A percentile compares a stretch with the other conserved stretches of the same genome.
These are phyloP conservation scores for Holotrichia oblita DNA, from an alignment of 1,140 invertebrate species.

Conservation along the genomic window DNA sequence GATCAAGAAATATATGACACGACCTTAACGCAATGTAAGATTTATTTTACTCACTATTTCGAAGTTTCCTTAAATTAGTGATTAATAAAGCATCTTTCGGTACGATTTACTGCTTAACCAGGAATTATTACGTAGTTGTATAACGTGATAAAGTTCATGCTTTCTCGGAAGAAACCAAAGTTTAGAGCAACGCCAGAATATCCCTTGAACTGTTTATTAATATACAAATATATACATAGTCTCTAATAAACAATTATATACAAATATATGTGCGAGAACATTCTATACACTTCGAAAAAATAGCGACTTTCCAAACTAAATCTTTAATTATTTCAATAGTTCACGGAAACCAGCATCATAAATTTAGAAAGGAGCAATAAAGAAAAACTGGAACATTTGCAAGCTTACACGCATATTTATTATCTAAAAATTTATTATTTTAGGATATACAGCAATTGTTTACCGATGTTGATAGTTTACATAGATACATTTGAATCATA, in stretches of 20 bases:
- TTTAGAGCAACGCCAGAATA: not conserved
- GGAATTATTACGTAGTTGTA: not conserved
- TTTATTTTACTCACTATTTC: not conserved
- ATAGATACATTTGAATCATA: slow-evolving; percentile 7
- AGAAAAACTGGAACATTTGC: not conserved
- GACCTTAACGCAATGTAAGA: not conserved
- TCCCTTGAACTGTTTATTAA: not conserved
- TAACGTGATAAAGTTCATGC: not conserved
- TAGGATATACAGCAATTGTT: not conserved
- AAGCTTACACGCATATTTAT: not conserved
- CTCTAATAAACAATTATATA: not conserved
- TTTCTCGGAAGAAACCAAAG: not conserved
- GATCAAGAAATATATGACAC: not conserved
- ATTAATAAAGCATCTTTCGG: not conserved
- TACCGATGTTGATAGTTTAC: slow-evolving; percentile 17
- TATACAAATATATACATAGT: not conserved
- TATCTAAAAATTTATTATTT: slow-evolving; percentile 14
- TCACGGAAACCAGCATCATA: not conserved
- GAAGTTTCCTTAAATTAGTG: not conserved
- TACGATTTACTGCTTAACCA: not conserved
- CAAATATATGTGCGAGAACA: not conserved
- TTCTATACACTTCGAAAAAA: not conserved
- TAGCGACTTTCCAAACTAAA: not conserved
- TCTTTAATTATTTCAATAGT: not conserved
- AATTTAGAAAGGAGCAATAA: not conserved